These are phyloP conservation scores for Eurystomus glaucurus DNA, from an alignment of 2,797 vertebrate genomes.

Conservation along the genomic window DNA sequence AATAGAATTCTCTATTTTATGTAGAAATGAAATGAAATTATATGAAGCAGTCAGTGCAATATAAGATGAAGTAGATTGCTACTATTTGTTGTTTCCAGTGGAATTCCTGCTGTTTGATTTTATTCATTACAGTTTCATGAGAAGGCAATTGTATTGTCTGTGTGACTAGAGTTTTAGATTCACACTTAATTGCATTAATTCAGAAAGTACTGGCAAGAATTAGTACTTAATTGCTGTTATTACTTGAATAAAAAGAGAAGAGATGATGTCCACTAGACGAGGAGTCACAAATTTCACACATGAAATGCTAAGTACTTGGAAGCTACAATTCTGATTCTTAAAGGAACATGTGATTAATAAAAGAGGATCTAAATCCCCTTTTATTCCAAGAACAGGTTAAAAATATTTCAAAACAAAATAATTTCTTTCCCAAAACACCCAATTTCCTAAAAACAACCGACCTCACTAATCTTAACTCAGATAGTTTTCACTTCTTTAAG, in stretches of 20 bases:
- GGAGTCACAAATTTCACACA: not conserved
- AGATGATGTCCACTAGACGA: not conserved
- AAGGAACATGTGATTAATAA: not conserved
- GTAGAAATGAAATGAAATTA: slow-evolving; percentile 83
- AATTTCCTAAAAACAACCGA: not conserved
- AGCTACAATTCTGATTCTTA: not conserved
- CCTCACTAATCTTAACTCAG: not conserved
- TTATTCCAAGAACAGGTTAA: not conserved
- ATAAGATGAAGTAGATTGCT: slow-evolving; percentile 79
- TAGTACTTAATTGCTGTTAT: slow-evolving; percentile 50
- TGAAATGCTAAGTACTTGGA: not conserved
- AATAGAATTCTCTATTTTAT: slow-evolving; percentile 83
- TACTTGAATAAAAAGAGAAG: slow-evolving; percentile 32
- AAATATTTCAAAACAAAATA: not conserved
- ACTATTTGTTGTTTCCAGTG: slow-evolving; percentile 77
- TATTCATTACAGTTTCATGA: slow-evolving; percentile 77
- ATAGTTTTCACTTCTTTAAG: not conserved
- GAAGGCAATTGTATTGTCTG: slow-evolving; percentile 49
- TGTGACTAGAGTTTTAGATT: slow-evolving; percentile 69
- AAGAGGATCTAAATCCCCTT: not conserved
- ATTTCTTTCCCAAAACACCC: not conserved
- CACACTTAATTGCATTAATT: slow-evolving; percentile 68
- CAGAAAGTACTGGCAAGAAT: slow-evolving; percentile 40
- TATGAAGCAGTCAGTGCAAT: slow-evolving; percentile 81
- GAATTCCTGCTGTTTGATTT: slow-evolving; percentile 78